Conservation (phyloP, 2,797 vertebrate genomes). For the Arremon brunneinucha region DNA sequence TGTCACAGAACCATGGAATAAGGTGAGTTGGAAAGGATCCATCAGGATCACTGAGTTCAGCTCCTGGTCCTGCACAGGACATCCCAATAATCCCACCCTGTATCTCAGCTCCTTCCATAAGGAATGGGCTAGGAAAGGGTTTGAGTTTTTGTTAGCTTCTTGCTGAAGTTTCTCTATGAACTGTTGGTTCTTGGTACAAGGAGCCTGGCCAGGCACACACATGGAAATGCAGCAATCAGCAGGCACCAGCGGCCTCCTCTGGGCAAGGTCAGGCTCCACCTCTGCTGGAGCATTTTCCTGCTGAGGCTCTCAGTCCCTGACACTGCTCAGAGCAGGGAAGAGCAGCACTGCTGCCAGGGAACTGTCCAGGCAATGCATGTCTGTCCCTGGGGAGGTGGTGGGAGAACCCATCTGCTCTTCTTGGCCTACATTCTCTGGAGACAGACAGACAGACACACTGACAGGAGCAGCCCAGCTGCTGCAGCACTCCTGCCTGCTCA, state of each 20-base stretch:
- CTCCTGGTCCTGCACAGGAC: neutral
- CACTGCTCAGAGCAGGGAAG: neutral
- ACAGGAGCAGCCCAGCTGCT: neutral
- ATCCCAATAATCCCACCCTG: neutral
- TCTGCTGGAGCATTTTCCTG: neutral
- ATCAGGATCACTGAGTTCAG: neutral
- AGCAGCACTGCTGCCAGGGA: accelerated
- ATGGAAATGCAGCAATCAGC: neutral
- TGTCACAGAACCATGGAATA: neutral
- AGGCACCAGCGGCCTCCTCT: neutral
- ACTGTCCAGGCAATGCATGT: accelerated
- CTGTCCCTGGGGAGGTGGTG: neutral
- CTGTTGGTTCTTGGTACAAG: neutral
- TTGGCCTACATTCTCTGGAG: neutral
- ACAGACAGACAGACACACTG: neutral
- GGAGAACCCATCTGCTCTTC: neutral
- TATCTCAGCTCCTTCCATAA: neutral
- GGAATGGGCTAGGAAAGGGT: neutral
- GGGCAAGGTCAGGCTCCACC: neutral
- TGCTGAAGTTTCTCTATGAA: neutral
- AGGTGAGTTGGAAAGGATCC: neutral
- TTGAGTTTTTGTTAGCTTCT: neutral
- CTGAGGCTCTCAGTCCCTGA: neutral
- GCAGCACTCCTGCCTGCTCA: neutral
- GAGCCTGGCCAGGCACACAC: neutral